Evolutionary conservation across 37 sponge, comb jelly and placozoan species (phyloP), one percentile per base, ranked within the genome.

Genomic region (Diacarnus erythraeanus): DNA sequence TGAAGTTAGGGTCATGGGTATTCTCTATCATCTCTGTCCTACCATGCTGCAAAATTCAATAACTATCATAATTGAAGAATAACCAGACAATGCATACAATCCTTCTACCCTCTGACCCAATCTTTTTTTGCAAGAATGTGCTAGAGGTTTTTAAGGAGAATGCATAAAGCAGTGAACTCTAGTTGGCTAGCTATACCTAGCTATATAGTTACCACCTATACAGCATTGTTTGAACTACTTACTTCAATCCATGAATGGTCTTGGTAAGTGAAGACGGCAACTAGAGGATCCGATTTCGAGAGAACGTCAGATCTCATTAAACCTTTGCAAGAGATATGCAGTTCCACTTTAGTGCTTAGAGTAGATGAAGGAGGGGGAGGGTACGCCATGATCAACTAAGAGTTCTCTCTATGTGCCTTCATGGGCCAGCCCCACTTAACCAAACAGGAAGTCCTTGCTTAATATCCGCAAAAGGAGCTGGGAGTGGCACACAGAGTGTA

Each of bases 1-100:
- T 82, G 76, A 96, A 96, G 76, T 87, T 31, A 1, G 96, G 96
- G 38, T 84, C 80, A 25, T 82, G 76, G 25, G 59, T 79, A 75
- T 95, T 91, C 78, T 87, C 77, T 22, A 92, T 78, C 34, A 75
- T 43, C 57, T 95, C 96, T 59, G 96, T 95, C 31, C 96, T 78
- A 3, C 77, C 84, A 83, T 72, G 22, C 95, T 94, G 61, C 17
- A 17, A n/a, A n/a, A n/a, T n/a, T n/a, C n/a, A n/a, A n/a, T n/a
- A n/a, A n/a, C n/a, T n/a, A n/a, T n/a, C n/a, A n/a, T n/a, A n/a
- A n/a, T 27, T 4, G 5, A 61, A 27, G 64, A 6, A 27, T 61
- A 8, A 29, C 5, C 20, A 27, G 8, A 29, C 29, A 2, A 63
- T 1, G 26, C 41, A 42, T 3, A 38, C 38, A 0, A 72, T 27